Conservation (phyloP, 1,140 invertebrate species). For the Dendroctonus valens region DNA sequence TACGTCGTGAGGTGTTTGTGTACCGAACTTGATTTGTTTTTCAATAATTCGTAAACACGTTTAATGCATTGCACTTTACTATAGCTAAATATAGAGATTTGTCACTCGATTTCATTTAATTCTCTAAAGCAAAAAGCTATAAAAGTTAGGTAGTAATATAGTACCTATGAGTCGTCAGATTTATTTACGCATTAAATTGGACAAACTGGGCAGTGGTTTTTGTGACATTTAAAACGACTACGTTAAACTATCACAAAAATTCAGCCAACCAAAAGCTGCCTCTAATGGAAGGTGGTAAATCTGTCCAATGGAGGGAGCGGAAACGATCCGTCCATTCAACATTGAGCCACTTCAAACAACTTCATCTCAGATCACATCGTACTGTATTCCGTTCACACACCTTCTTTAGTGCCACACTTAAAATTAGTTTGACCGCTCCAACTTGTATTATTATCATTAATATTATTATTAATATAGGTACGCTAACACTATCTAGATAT, state of each 20-base stretch:
- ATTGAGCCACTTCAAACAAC: background rate
- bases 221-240: slow-evolving; percentile 13
- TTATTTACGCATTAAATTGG: slow-evolving; percentile 11
- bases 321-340: background rate
- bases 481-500: slow-evolving; percentile 21
- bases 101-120: slow-evolving; percentile 32
- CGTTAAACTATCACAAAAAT: slow-evolving; percentile 14
- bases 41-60: slow-evolving; percentile 30
- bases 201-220: slow-evolving; percentile 10
- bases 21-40: slow-evolving; percentile 21
- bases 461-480: slow-evolving; percentile 12
- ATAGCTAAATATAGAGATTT: slow-evolving; percentile 38
- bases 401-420: slow-evolving; percentile 17
- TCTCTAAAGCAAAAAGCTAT: slow-evolving; percentile 43
- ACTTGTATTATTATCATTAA: slow-evolving; percentile 4
- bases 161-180: slow-evolving; percentile 24
- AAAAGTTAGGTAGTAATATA: slow-evolving; percentile 35
- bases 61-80: slow-evolving; percentile 35
- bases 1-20: slow-evolving; percentile 21
- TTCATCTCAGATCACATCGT: slow-evolving; percentile 10
- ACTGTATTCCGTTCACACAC: background rate
- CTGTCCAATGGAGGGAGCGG: background rate
- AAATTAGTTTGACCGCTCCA: slow-evolving; percentile 15
- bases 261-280: background rate
- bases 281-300: background rate